Evolutionary conservation across 2,888 invertebrate genomes (phyloP), one percentile per base, ranked within the genome.

Genomic region (Tinea pellionella): DNA sequence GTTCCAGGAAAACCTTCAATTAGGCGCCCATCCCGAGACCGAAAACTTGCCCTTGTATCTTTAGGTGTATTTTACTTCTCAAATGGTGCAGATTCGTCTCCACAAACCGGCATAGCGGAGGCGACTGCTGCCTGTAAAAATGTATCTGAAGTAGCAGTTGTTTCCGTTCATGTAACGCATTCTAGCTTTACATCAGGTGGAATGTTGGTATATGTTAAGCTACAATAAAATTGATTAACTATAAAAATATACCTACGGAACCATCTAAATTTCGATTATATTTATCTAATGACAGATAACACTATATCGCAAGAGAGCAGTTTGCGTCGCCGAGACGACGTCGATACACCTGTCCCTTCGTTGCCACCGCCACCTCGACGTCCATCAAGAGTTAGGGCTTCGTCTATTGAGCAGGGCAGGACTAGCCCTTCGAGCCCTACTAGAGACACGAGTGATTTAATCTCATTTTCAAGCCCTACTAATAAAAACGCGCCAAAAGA

Each of bases 391-490:
- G 73, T n/a, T 13, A 56, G 53, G 47, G 41, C 15, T 6, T 18
- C 59, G 11, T 43, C 42, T 18, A 59, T 18, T 13, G 41, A 59
- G 3, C 18, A 58, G 32, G 18, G 18, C 29, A 59, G 59, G 41
- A 41, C 8, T 13, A 81, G 88, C 63, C 85, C 85, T 0, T 82
- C 80, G 30, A 81, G 88, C 64, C 84, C 85, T 0, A 83, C 81
- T 2, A 70, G 77, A 55, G 77, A 75, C 59, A 77, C 71, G 66
- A 90, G 89, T 62, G 93, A 93, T 80, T 79, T 93, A 63, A 93
- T 93, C 67, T 93, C 92, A 12, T 93, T 93, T 71, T 78, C 90
- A 16, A 93, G 92, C 73, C 93, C 93, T 16, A 89, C 89, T 4
- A 78, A 74, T 63, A 86, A 85, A 65, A 75, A 88, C 64, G 75